Base-by-base conservation (phyloP, 2,888 invertebrate species). In the Salticus scenicus region DNA sequence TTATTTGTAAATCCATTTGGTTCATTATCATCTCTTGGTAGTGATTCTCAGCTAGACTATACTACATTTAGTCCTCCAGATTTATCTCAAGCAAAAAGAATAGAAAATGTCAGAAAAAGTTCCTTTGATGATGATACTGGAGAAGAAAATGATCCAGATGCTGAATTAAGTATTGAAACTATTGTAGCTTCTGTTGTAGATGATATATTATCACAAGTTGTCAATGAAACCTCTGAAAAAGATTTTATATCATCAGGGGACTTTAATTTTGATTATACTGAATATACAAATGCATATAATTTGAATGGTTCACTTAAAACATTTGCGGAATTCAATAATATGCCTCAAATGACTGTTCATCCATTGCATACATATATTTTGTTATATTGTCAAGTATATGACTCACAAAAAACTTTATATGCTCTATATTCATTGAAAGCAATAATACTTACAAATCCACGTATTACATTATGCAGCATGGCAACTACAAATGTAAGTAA, bases 321-420 rank as follows among this genome's bases (percentile, higher is more conserved):
- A 24, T 8, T 70, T n/a, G 51, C 71, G 24, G 87, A 87, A 17
- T 64, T 51, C 28, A 78, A 67, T 41, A 80, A 41, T 66, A 41
- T 73, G 57, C 41, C 83, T 7, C 77, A 84, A 41, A 27, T 90
- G 2, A 90, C 91, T 10, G 92, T 95, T 47, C 95, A 95, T 90
- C 94, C 95, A 31, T 94, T 96, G 82, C 96, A 97, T 90, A 95
- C 95, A 28, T 96, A 97, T 90, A 93, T 97, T 92, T 93, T 97
- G 63, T 92, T 97, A 1, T 97, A 97, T 90, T 94, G 94, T 89
- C 95, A 95, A 88, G 94, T 95, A 24, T 96, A 95, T 89, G 96
- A 96, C 90, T 94, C 94, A 0, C 93, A 94, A 81, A 93, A 95
- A 89, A 94, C 94, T 1, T 91, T 95, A 0, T 96, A 96, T 90